phyloP scores from a whole-genome alignment of 2,797 vertebrate species.

The Ara ararauna region DNA sequence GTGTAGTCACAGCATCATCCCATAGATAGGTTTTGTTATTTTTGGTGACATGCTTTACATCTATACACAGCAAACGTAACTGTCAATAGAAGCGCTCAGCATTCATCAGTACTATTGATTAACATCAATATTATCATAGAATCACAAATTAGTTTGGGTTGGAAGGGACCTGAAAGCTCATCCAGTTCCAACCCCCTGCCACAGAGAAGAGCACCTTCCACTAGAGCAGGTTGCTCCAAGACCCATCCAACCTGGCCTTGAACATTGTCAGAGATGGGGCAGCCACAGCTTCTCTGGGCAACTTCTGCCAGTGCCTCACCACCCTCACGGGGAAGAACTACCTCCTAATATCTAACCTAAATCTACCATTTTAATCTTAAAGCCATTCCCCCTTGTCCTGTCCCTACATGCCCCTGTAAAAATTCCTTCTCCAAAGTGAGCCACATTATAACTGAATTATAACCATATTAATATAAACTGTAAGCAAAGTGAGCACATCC shows the following conservation, averaged over 20 bases:
- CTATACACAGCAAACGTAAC: rapidly evolving
- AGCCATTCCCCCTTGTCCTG: not conserved
- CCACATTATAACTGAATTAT: not conserved
- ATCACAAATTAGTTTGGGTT: not conserved
- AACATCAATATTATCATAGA: rapidly evolving
- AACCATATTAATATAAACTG: not conserved
- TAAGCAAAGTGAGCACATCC: not conserved
- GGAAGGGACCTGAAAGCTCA: not conserved
- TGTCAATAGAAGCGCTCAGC: not conserved
- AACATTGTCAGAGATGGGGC: not conserved
- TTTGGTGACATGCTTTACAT: not conserved
- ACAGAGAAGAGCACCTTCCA: not conserved
- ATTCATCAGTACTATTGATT: too few species aligned
- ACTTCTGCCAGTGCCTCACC: not conserved
- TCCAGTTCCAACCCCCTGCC: not conserved
- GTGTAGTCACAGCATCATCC: not conserved
- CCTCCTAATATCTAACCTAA: not conserved
- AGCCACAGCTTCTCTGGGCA: not conserved
- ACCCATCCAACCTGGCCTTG: not conserved
- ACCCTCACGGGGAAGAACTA: not conserved
- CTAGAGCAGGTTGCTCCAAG: not conserved
- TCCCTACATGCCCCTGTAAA: not conserved
- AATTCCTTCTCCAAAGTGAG: not conserved
- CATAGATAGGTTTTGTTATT: rapidly evolving
- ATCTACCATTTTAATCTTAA: not conserved